These are phyloP conservation scores for Leucoptera coffeella DNA, from an alignment of 2,888 invertebrate species.

Conservation along the genomic window DNA sequence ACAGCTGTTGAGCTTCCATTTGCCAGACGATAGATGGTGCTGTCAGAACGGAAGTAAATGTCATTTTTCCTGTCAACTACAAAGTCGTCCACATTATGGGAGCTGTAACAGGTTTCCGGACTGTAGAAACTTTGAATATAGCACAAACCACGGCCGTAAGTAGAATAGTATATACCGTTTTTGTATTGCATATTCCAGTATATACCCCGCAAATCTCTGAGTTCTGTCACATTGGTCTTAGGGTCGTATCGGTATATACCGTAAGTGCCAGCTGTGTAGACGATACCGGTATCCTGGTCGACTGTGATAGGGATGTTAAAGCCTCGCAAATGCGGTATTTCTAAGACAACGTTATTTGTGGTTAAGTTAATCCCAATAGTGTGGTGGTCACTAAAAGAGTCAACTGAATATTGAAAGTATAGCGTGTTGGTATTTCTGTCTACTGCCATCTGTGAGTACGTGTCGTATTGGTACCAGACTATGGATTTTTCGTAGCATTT, in stretches of 20 bases:
- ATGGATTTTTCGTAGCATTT: background rate
- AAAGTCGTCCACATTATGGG: background rate
- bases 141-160: background rate
- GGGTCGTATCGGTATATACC: background rate
- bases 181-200: background rate
- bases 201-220: background rate
- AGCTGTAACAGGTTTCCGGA: background rate
- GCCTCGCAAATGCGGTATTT: background rate
- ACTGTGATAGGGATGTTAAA: background rate
- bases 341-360: background rate
- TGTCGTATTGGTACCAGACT: background rate
- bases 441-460: background rate
- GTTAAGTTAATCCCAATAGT: background rate
- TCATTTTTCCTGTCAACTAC: constrained; percentile 1
- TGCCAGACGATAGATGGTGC: background rate
- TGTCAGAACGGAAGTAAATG: background rate
- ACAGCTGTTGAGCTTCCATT: too few species aligned
- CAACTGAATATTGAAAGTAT: background rate
- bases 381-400: too few species aligned
- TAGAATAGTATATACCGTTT: background rate
- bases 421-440: background rate
- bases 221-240: background rate
- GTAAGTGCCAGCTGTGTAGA: background rate
- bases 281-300: background rate
- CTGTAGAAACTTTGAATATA: background rate